Percentiles rank a stretch among this genome's conserved stretches.
Conservation (phyloP, 1,140 invertebrate genomes). For the Lordiphosa clarofinis region DNA sequence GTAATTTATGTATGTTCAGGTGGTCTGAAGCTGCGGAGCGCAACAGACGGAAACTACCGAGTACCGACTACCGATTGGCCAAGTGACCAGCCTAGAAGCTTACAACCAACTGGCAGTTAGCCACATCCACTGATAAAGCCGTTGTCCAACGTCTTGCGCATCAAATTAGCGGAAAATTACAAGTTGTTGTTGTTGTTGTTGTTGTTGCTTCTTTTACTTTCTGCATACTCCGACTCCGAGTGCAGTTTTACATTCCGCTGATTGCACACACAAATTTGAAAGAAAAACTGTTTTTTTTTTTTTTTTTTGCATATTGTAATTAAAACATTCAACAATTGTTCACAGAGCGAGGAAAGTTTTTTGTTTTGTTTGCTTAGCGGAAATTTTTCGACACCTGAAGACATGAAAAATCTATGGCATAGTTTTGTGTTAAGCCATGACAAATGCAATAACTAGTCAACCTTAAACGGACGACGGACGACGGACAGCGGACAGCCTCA, state of each 20-base stretch:
- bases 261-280: conserved; percentile 59
- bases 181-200: conserved; percentile 39
- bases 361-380: conserved; percentile 15
- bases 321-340: conserved; percentile 54
- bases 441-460: conserved; percentile 38
- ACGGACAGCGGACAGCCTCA: conserved; percentile 16
- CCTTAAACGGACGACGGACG: conserved; percentile 30
- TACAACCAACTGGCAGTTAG: background rate
- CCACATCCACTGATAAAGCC: conserved; percentile 18
- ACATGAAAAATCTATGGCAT: conserved; percentile 43
- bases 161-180: conserved; percentile 75
- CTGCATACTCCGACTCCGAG: conserved; percentile 39
- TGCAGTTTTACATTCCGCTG: conserved; percentile 48
- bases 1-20: conserved; percentile 35
- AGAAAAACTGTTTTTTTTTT: background rate
- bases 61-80: conserved; percentile 26
- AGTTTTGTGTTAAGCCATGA: conserved; percentile 39
- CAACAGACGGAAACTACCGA: conserved; percentile 51
- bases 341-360: conserved; percentile 39
- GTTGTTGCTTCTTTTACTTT: conserved; percentile 34
- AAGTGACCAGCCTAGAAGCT: conserved; percentile 29
- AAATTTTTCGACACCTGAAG: conserved; percentile 38
- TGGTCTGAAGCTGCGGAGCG: conserved; percentile 40
- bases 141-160: conserved; percentile 45
- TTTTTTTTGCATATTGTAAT: conserved; percentile 47